Evolutionary conservation across 2,888 invertebrate genomes (phyloP), one percentile per base, ranked within the genome.

Genomic region (Lasioglossum zephyrum): DNA sequence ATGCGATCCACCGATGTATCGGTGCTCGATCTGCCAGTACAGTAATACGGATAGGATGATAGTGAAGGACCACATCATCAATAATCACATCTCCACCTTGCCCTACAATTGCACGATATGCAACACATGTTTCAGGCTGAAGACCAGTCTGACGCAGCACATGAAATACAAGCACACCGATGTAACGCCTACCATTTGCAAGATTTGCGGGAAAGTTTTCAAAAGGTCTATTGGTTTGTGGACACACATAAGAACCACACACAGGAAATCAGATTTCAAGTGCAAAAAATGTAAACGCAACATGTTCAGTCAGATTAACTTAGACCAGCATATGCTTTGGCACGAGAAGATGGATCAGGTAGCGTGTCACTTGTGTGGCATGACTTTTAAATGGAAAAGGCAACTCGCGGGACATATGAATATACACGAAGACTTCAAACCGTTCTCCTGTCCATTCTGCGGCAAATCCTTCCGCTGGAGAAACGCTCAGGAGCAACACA

Each of bases 381-480:
- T 92, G 60, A 91, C 88, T 6, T 92, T 93, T 57, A 85, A 90
- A 0, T 92, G 87, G 53, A 89, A 87, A 31, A 84, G 93, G 5
- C 92, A 92, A 8, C 83, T 94, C 26, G 91, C 92, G 9, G 89
- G 90, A 5, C 93, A 93, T 69, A 89, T 93, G 89, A 85, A 92
- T 39, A 90, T 92, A 16, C 94, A 94, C 81, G 93, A 92, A 1
- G 94, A 93, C 0, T 91, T 89, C 6, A 92, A 91, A 36, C 94
- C 93, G 0, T 93, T 91, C 36, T 77, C 90, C 0, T 94, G 94
- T 80, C 90, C 92, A 0, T 87, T 94, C n/a, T 94, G 94, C 44
- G 66, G 80, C 1, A 91, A 92, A 49, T 79, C 89, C 1, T 92
- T 92, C 44, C 82, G 89, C 5, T 81, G 91, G 18, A 88, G 86